Evolutionary conservation across 53 echinoderm and acorn worm genomes (phyloP).

Genomic region (Astropecten irregularis): DNA sequence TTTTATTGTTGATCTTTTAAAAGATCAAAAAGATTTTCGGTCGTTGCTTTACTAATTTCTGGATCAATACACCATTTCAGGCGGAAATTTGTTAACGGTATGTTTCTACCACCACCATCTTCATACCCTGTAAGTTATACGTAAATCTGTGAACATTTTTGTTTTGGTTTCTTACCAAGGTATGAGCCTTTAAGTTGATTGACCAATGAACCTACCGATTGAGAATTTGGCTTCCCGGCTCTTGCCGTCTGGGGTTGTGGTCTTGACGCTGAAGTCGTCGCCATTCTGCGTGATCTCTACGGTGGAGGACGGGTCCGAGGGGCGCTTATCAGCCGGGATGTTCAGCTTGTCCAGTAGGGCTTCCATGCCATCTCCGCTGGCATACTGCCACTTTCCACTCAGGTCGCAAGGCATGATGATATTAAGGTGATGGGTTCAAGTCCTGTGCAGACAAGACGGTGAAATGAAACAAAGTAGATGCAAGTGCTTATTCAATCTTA

Average conservation of each 20-base stretch:
- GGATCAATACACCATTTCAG: too few relatives aligned
- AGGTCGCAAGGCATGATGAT: slow-evolving; percentile 65
- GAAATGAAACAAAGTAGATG: too few relatives aligned
- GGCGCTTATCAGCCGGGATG: slow-evolving; percentile 75
- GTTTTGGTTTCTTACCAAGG: too few relatives aligned
- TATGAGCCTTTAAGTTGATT: background rate
- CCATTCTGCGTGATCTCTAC: slow-evolving; percentile 74
- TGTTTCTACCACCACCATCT: too few relatives aligned
- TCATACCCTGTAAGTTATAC: too few relatives aligned
- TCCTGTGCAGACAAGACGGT: too few relatives aligned
- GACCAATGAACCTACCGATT: background rate
- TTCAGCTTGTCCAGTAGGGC: slow-evolving; percentile 66
- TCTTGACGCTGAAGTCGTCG: slow-evolving; percentile 69
- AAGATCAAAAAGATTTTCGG: too few relatives aligned
- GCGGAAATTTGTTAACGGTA: too few relatives aligned
- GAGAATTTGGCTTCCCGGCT: slow-evolving; percentile 60
- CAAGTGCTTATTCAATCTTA: too few relatives aligned
- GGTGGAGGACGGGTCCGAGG: slow-evolving; percentile 69
- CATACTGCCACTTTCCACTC: slow-evolving; percentile 79
- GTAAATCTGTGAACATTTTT: too few relatives aligned
- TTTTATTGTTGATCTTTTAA: too few relatives aligned
- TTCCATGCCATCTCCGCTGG: slow-evolving; percentile 76
- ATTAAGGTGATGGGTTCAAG: background rate
- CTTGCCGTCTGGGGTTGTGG: slow-evolving; percentile 46
- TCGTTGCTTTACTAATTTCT: too few relatives aligned